Evolutionary conservation across 2,888 invertebrate genomes (phyloP).

Genomic region (Epinotia brunnichana): DNA sequence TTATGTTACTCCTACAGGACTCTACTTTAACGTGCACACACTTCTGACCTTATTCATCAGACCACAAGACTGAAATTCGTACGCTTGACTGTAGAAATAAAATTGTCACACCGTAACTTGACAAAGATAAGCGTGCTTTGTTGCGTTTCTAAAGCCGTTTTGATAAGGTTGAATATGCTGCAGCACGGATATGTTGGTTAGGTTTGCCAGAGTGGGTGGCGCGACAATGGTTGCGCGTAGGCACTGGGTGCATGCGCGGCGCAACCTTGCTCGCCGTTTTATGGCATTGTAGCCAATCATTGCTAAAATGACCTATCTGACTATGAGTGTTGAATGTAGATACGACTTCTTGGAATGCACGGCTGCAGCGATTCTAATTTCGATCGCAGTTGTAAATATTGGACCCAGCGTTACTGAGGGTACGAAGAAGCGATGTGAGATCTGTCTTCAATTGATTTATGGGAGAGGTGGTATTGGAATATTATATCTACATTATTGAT

Average conservation of each 20-base stretch:
- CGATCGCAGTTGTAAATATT: constrained; percentile 38
- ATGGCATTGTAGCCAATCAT: constrained; percentile 30
- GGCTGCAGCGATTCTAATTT: constrained; percentile 33
- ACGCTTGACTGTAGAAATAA: constrained; percentile 30
- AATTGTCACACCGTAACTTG: constrained; percentile 50
- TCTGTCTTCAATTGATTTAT: neutral
- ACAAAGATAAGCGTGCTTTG: constrained; percentile 54
- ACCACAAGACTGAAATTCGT: constrained; percentile 52
- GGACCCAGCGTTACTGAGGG: neutral
- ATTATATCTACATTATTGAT: no score
- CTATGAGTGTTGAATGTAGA: neutral
- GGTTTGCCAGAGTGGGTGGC: constrained; percentile 62
- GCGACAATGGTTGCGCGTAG: constrained; percentile 71
- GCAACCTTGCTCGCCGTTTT: constrained; percentile 46
- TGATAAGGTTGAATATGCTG: constrained; percentile 44
- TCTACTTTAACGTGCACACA: constrained; percentile 21
- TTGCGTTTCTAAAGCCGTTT: constrained; percentile 6
- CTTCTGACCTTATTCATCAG: constrained; percentile 40
- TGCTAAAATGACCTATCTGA: neutral
- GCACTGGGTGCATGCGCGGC: constrained; percentile 57
- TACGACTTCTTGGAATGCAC: neutral
- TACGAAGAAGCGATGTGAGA: neutral
- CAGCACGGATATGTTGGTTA: constrained; percentile 28
- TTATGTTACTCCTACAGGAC: constrained; percentile 62
- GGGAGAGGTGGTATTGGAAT: no score